phyloP scores from a whole-genome alignment of 2,113 vertebrate genomes.

The Chauna torquata region DNA sequence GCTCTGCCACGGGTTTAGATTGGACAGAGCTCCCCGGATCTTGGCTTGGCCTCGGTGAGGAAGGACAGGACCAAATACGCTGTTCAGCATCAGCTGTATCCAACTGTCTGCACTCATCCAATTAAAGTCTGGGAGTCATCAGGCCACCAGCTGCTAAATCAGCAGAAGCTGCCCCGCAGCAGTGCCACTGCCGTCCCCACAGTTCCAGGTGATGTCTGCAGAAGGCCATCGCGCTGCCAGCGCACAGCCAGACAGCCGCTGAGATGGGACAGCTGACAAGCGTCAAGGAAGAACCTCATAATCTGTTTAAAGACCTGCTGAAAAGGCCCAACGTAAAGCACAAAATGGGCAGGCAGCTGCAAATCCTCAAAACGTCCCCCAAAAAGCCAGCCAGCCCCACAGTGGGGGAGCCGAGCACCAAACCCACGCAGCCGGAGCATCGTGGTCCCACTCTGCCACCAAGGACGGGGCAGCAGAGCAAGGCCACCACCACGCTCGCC shows the following conservation, averaged over 20 bases:
- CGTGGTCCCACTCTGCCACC: not conserved
- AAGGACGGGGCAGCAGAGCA: not conserved
- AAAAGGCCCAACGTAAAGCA: not conserved
- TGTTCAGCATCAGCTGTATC: not conserved
- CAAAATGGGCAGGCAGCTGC: not conserved
- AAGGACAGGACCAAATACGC: not conserved
- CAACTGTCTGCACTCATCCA: not conserved
- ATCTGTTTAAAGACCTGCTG: not conserved
- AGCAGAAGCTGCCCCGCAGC: not conserved
- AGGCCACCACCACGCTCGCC: not conserved
- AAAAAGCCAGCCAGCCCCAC: no score
- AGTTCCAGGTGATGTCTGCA: not conserved
- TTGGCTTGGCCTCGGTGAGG: no score
- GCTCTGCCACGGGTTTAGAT: not conserved
- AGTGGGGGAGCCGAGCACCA: no score
- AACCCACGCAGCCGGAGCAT: not conserved
- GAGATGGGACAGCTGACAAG: not conserved
- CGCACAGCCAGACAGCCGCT: rapidly evolving
- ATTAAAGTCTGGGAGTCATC: not conserved
- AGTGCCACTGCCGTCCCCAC: not conserved
- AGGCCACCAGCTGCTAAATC: not conserved
- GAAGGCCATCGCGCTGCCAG: not conserved
- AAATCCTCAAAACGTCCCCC: not conserved
- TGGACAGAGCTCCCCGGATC: not conserved
- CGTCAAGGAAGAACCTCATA: not conserved